A percentile compares a stretch with the other conserved stretches of the same genome.
Evolutionary conservation across 37 sponge, comb jelly and placozoan genomes (phyloP).

Genomic region (Ianthella basta): DNA sequence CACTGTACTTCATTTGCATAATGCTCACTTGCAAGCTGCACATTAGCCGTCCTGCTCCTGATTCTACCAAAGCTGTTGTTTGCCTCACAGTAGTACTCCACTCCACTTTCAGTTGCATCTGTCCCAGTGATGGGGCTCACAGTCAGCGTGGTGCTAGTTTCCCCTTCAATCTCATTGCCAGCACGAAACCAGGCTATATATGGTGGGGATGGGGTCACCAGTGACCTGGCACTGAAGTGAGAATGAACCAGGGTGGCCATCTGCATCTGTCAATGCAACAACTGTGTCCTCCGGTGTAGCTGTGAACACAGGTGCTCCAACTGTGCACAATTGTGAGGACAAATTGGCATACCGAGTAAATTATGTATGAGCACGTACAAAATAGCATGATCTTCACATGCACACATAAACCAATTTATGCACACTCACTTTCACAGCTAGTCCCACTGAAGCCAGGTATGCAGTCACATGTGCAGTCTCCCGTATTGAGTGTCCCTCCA

Average conservation of each 20-base stretch:
- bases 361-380: too few species aligned
- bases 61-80: constrained; percentile 54
- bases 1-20: too few species aligned
- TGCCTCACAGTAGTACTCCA: constrained; percentile 56
- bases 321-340: background rate
- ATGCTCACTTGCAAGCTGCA: constrained; percentile 44
- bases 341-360: too few species aligned
- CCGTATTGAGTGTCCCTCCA: too few species aligned
- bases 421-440: too few species aligned
- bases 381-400: too few species aligned
- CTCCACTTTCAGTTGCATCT: constrained; percentile 38
- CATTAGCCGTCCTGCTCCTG: constrained; percentile 47
- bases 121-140: constrained; percentile 14
- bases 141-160: background rate
- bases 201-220: constrained; percentile 47
- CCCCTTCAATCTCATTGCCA: background rate
- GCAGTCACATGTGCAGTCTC: too few species aligned
- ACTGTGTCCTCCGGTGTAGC: constrained; percentile 12
- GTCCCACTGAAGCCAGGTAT: too few species aligned
- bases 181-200: constrained; percentile 52
- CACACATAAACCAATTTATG: too few species aligned
- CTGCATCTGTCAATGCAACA: background rate
- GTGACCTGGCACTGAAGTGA: constrained; percentile 39
- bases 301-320: background rate
- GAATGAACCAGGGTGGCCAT: background rate